Conservation (phyloP, 2,113 vertebrate species). For the Paramormyrops kingsleyae region DNA sequence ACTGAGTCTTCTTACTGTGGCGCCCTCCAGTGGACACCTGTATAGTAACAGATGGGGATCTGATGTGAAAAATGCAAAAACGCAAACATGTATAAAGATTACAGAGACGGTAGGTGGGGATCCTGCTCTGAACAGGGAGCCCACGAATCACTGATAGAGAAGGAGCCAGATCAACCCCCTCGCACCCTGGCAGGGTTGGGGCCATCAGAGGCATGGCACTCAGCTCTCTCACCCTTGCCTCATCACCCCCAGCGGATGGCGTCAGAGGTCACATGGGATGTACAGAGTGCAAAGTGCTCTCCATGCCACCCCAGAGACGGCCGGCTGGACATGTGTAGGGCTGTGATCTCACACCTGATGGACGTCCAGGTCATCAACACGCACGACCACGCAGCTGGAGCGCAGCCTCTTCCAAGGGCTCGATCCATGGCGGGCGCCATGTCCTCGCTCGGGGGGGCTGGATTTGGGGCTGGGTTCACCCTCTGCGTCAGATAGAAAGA, state of each 20-base stretch:
- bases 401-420: constrained; percentile 73
- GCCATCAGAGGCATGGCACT: background rate
- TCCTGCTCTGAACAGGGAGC: background rate
- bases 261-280: background rate
- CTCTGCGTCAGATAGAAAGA: constrained; percentile 35
- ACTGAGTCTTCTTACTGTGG: constrained; percentile 81
- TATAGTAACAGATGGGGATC: constrained; percentile 15
- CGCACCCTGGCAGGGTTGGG: background rate
- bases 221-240: background rate
- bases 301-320: background rate
- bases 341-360: constrained; percentile 68
- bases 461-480: constrained; percentile 44
- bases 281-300: background rate
- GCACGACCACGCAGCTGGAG: constrained; percentile 81
- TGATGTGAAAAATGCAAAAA: background rate
- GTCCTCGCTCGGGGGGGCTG: constrained; percentile 40
- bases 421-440: constrained; percentile 51
- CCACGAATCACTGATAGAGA: background rate
- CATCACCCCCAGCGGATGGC: background rate
- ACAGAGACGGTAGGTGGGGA: background rate
- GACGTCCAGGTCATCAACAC: constrained; percentile 88
- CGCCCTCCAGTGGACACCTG: constrained; percentile 90
- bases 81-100: background rate
- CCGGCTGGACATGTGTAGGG: background rate
- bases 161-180: background rate